phyloP scores from a whole-genome alignment of 2,888 invertebrate species.

The Drosophila gaucha region DNA sequence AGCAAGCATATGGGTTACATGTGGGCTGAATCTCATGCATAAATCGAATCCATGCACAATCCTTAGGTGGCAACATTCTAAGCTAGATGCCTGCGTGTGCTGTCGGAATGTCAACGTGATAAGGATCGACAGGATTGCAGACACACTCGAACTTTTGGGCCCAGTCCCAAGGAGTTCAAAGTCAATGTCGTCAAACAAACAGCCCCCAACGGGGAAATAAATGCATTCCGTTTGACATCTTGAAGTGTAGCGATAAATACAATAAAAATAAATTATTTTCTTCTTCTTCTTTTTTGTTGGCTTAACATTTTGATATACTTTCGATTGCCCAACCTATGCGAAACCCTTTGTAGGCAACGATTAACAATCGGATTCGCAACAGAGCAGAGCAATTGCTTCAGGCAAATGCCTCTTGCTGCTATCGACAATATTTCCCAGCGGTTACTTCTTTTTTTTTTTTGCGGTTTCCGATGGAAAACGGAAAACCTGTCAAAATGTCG shows the following conservation, averaged over 20 bases:
- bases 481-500: slow-evolving; percentile 77
- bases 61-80: slow-evolving; percentile 37
- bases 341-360: slow-evolving; percentile 28
- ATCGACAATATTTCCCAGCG: background rate
- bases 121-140: slow-evolving; percentile 55
- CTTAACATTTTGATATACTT: slow-evolving; percentile 17
- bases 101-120: slow-evolving; percentile 49
- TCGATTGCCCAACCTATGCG: background rate
- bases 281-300: background rate
- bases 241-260: slow-evolving; percentile 31
- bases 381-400: slow-evolving; percentile 1
- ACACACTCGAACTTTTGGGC: slow-evolving; percentile 1
- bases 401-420: slow-evolving; percentile 3
- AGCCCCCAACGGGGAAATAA: slow-evolving; percentile 41
- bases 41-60: slow-evolving; percentile 57
- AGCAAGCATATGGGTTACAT: slow-evolving; percentile 34
- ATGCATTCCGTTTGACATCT: slow-evolving; percentile 46
- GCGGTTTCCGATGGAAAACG: slow-evolving; percentile 70
- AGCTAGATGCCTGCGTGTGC: background rate
- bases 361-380: slow-evolving; percentile 29
- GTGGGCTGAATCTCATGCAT: slow-evolving; percentile 52
- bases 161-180: slow-evolving; percentile 41
- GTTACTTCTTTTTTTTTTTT: background rate
- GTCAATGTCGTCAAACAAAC: slow-evolving; percentile 43
- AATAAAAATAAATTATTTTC: slow-evolving; percentile 10